A percentile compares a stretch with the other conserved stretches of the same genome.
Conservation (phyloP, 1,140 invertebrate genomes). For the Orius insidiosus region DNA sequence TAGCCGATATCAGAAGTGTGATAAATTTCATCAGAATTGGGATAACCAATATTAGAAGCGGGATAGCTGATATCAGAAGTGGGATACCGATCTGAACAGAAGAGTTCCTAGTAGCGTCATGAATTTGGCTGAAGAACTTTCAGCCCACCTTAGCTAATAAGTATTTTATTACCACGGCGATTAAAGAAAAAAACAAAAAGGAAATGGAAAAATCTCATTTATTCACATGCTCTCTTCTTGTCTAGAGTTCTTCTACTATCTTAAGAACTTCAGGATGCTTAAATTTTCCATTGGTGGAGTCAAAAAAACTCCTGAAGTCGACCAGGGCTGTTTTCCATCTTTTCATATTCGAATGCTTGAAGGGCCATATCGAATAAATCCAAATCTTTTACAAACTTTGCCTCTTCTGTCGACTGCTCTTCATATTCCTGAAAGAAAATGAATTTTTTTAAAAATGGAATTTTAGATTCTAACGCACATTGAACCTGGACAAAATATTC, state of each 20-base stretch:
- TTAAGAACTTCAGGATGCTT: conserved; percentile 34
- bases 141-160: too few relatives aligned
- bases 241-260: conserved; percentile 12
- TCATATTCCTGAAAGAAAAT: conserved; percentile 69
- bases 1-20: too few relatives aligned
- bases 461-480: conserved; percentile 38
- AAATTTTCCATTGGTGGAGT: conserved; percentile 58
- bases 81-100: too few relatives aligned
- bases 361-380: conserved; percentile 90
- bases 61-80: too few relatives aligned
- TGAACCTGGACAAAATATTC: conserved; percentile 49
- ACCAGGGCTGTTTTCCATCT: conserved; percentile 46
- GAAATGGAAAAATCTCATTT: too few relatives aligned
- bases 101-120: too few relatives aligned
- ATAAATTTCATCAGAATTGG: too few relatives aligned
- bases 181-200: too few relatives aligned
- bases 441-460: conserved; percentile 2
- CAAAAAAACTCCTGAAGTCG: conserved; percentile 83
- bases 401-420: conserved; percentile 63
- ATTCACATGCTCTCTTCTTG: conserved; percentile 1
- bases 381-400: conserved; percentile 85
- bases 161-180: too few relatives aligned
- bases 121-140: too few relatives aligned
- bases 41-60: too few relatives aligned
- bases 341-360: conserved; percentile 92